Evolutionary conservation across 2,113 vertebrate genomes (phyloP), one percentile per base, ranked within the genome.

Genomic region (Larimichthys crocea): DNA sequence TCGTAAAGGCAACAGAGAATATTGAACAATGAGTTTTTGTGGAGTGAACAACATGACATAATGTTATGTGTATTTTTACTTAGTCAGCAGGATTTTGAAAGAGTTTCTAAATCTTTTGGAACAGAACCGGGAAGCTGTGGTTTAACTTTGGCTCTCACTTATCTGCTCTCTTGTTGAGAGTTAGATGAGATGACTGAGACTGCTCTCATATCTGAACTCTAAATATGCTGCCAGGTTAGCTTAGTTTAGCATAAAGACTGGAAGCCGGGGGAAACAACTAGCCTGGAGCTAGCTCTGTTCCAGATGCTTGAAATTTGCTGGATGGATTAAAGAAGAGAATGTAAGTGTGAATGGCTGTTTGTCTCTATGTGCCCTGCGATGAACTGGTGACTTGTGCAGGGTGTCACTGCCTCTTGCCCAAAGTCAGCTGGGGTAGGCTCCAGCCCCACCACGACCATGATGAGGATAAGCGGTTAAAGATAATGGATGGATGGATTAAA

Each of bases 221-320:
- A 14, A 14, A 52, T 7, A 20, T 9, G 49, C 2, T 52, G 49
- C 44, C 44, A 14, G 44, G 24, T 67, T 50, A 50, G 64, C 64
- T 67, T 46, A 64, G 40, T n/a, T 15, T 66, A 66, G 46, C 46
- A 66, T 66, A 49, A 66, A 29, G 19, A 40, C 35, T 40, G 35
- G 1, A 40, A 40, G 8, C 35, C 35, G 22, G 2, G 10, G 52
- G 10, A 55, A 55, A 55, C 50, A 22, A n/a, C 22, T 26, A 57
- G 55, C 5, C 12, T 57, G 55, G 24, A 24, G 24, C 24, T 24
- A 1, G 22, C n/a, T 22, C 10, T 10, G 8, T 7, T 53, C 20
- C 8, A 22, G 4, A 40, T 8, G 7, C 35, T 40, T 40, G 35
- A 40, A 40, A 40, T 40, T 40, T 9, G 35, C 35, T 40, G 7